Evolutionary conservation across 2,113 vertebrate genomes (phyloP).

Genomic region (Anas platyrhynchos): DNA sequence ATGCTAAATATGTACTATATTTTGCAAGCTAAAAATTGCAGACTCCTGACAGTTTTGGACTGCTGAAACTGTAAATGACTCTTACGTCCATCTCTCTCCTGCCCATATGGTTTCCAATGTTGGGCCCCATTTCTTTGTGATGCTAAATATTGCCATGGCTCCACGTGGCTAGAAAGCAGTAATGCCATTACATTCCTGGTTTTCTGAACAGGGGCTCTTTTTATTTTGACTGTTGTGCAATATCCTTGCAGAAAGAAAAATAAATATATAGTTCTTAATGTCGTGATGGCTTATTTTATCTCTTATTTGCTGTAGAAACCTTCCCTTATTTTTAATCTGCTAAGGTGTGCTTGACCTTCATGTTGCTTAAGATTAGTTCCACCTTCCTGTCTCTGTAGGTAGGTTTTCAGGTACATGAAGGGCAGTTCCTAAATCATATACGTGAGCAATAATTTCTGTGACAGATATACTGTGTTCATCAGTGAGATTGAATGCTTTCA

Average conservation of each 20-base stretch:
- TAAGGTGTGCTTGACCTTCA: not conserved
- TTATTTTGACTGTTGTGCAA: not conserved
- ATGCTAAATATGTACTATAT: slow-evolving; percentile 62
- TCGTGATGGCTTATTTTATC: not conserved
- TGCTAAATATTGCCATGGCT: not conserved
- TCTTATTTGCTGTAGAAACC: not conserved
- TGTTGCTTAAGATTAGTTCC: not conserved
- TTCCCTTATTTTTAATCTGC: not conserved
- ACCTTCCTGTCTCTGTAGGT: not conserved
- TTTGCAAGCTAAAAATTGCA: slow-evolving; percentile 50
- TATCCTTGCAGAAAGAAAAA: not conserved
- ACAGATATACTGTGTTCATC: not conserved
- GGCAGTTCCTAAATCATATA: not conserved
- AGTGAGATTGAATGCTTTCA: not conserved
- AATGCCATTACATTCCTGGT: not conserved
- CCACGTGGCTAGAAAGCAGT: not conserved
- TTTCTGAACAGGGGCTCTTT: not conserved
- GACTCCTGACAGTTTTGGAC: not conserved
- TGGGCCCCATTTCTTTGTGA: not conserved
- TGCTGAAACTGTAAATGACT: slow-evolving; percentile 12
- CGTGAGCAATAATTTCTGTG: not conserved
- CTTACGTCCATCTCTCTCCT: not conserved
- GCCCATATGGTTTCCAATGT: not conserved
- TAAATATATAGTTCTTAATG: not conserved
- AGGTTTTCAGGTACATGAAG: not conserved